These are phyloP conservation scores for Pogonocichla stellata DNA, from an alignment of 2,113 vertebrate species.

Conservation along the genomic window DNA sequence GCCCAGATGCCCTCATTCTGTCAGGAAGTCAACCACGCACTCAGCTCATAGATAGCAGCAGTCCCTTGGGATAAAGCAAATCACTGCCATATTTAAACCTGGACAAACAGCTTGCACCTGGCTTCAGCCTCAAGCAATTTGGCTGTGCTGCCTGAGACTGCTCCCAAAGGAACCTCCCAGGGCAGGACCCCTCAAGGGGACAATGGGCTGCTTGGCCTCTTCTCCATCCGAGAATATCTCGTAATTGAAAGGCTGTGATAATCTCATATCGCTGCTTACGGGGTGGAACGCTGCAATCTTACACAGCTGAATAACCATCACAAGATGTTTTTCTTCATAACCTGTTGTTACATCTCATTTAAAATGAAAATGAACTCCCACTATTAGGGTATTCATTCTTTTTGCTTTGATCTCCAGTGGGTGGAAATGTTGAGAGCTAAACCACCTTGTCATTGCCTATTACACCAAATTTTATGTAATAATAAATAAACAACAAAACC, in stretches of 20 bases:
- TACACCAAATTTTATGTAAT: background rate
- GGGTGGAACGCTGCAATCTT: background rate
- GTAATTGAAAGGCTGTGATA: background rate
- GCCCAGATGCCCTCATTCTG: background rate
- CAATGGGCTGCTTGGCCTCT: background rate
- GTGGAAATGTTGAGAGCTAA: background rate
- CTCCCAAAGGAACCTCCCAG: background rate
- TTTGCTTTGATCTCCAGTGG: background rate
- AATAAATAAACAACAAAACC: background rate
- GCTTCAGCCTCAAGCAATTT: background rate
- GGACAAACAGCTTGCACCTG: background rate
- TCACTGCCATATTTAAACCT: background rate
- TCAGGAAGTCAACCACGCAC: accelerated
- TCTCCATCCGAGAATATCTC: background rate
- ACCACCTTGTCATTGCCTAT: background rate
- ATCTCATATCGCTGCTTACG: background rate
- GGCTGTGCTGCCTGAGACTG: background rate
- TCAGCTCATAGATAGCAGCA: background rate
- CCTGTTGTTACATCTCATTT: constrained; percentile 17
- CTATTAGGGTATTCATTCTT: background rate
- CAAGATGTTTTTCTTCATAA: constrained; percentile 46
- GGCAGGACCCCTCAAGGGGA: background rate
- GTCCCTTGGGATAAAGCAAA: background rate
- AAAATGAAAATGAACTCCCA: constrained; percentile 15
- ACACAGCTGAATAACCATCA: constrained; percentile 13